Base-by-base conservation (phyloP, 2,797 vertebrate genomes). In the Leptatherina wallacei region DNA sequence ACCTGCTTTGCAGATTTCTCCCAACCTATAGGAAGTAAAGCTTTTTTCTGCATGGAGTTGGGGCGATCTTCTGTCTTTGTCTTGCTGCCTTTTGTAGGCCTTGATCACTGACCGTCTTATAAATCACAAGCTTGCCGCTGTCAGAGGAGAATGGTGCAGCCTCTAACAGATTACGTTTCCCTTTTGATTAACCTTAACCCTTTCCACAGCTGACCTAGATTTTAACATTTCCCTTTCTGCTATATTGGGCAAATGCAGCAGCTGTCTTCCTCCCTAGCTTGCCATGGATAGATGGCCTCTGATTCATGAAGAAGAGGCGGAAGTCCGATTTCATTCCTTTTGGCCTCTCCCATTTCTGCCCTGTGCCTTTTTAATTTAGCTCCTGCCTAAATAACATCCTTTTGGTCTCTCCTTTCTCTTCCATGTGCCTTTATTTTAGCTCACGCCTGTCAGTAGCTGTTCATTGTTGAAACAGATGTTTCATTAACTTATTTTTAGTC, bases 41-140 rank as follows among this genome's bases (percentile, higher is more conserved):
- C 58, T 58, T 70, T 77, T 32, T 59, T 85, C 77, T 91, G 90
- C 90, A 83, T 91, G 87, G 81, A 87, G 83, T 73, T 73, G 71
- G 73, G 67, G 68, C 69, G 33, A 65, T 68, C 65, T 75, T 70
- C 73, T 81, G n/a, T 81, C 80, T 81, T 55, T 70, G 69, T 84
- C 78, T 88, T 74, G 71, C 86, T 88, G 40, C 64, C 75, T 87
- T 87, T 70, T 73, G 29, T 70, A 80, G 65, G 55, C 63, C 61
- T 76, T 62, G 32, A 75, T 65, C 61, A 58, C 70, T 78, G 68
- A 71, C 56, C 51, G 3, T 67, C 38, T 71, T 69, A 57, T 38
- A 71, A 83, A 82, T 88, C 69, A 60, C 33, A 63, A 63, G 59
- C 78, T 78, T 83, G 78, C 49, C 68, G 51, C 63, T 85, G 59